Evolutionary conservation across 2,113 vertebrate genomes (phyloP).

Genomic region (Boulengeromyrus knoepffleri): DNA sequence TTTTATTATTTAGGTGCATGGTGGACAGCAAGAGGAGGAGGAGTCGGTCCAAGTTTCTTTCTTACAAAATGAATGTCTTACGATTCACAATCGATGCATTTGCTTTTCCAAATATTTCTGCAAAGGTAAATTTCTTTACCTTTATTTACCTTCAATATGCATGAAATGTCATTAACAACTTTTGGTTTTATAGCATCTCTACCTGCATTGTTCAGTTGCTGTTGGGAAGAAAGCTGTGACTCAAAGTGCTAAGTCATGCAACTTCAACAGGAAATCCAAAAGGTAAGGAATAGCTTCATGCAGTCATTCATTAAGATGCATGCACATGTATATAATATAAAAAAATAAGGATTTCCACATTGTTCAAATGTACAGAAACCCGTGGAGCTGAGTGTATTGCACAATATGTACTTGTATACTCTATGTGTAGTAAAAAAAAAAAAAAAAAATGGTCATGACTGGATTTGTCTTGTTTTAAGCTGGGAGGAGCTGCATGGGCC

Average conservation of each 20-base stretch:
- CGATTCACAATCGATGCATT: constrained; percentile 52
- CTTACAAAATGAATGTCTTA: constrained; percentile 20
- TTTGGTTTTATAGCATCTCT: constrained; percentile 37
- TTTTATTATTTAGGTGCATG: constrained; percentile 50
- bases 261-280: constrained; percentile 31
- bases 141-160: not conserved
- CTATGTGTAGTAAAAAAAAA: not conserved
- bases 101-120: constrained; percentile 34
- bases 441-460: not conserved
- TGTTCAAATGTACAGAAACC: not conserved
- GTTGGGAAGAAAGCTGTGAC: constrained; percentile 23
- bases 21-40: constrained; percentile 44
- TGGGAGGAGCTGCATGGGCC: constrained; percentile 49
- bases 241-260: constrained; percentile 46
- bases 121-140: constrained; percentile 20
- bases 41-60: constrained; percentile 42
- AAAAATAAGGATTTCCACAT: not conserved
- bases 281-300: constrained; percentile 29
- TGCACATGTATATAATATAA: not conserved
- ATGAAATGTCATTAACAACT: not conserved
- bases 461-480: constrained; percentile 23
- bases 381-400: not conserved
- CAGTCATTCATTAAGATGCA: too few relatives aligned
- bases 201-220: constrained; percentile 48
- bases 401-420: not conserved